phyloP scores from a whole-genome alignment of 2,888 invertebrate species.

The Glaucopsyche alexis region DNA sequence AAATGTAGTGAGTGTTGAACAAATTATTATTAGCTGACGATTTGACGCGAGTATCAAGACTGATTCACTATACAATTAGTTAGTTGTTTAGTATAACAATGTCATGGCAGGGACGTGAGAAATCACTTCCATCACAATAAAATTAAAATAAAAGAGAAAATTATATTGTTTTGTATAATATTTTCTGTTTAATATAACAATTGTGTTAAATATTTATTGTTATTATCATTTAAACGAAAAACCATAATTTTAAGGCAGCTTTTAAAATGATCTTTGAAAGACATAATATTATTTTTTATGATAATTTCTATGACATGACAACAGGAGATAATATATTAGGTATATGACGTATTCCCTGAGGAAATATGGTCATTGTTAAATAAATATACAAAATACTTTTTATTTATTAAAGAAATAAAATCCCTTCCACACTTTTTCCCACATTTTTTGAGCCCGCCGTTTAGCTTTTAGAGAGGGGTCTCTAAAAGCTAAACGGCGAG shows the following conservation, averaged over 20 bases:
- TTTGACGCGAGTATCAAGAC: neutral
- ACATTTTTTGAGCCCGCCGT: too few relatives aligned
- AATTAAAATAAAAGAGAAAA: neutral
- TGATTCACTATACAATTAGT: neutral
- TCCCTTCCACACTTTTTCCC: too few relatives aligned
- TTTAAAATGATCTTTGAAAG: neutral
- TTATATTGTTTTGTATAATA: neutral
- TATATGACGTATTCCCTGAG: too few relatives aligned
- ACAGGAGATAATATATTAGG: too few relatives aligned
- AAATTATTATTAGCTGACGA: conserved; percentile 12
- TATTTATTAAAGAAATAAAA: too few relatives aligned
- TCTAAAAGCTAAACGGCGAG: too few relatives aligned
- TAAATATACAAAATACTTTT: too few relatives aligned
- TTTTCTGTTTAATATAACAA: neutral
- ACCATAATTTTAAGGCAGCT: neutral
- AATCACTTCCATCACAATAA: neutral
- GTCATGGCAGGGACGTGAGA: neutral
- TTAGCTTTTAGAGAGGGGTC: too few relatives aligned
- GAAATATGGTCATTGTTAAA: too few relatives aligned
- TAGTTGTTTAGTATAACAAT: conserved; percentile 8
- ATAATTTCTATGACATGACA: neutral
- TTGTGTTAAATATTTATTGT: neutral
- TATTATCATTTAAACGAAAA: neutral
- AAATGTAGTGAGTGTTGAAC: conserved; percentile 18
- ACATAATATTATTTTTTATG: neutral